Evolutionary conservation across 2,797 vertebrate genomes (phyloP).

Genomic region (Myotis findleyi): DNA sequence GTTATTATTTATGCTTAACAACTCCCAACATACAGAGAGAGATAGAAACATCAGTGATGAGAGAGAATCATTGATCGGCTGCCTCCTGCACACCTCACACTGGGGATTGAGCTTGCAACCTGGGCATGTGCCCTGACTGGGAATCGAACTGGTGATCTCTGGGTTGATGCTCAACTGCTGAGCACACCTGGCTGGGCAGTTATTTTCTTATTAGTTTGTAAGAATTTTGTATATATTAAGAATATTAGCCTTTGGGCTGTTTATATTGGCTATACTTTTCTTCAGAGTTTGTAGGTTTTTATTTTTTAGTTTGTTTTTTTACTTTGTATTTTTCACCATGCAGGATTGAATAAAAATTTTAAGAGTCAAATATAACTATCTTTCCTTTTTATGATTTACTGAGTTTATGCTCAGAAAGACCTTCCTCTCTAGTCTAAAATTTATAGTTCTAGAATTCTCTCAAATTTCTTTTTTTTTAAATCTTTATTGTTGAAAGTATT

Average conservation of each 20-base stretch:
- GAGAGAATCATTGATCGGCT: too few species aligned
- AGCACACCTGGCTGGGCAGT: too few species aligned
- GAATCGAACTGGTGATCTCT: too few species aligned
- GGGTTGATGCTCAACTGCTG: too few species aligned
- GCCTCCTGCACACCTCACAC: too few species aligned
- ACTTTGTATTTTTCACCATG: slow-evolving; percentile 2
- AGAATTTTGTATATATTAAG: neutral
- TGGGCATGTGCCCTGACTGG: too few species aligned
- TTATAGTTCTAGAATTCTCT: slow-evolving; percentile 34
- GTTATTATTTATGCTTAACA: slow-evolving; percentile 42
- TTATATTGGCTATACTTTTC: neutral
- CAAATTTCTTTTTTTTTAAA: too few species aligned
- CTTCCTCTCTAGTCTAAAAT: slow-evolving; percentile 1
- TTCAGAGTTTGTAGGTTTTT: neutral
- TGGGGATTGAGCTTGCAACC: too few species aligned
- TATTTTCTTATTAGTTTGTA: too few species aligned
- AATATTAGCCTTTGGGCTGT: neutral
- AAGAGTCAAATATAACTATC: neutral
- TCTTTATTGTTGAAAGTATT: too few species aligned
- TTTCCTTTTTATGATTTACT: slow-evolving; percentile 8
- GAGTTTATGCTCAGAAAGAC: slow-evolving; percentile 14
- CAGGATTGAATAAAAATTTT: neutral
- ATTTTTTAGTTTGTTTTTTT: neutral
- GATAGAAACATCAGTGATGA: too few species aligned
- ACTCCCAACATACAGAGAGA: neutral